phyloP scores from a whole-genome alignment of 2,888 invertebrate genomes.

The Agrotis clavis region DNA sequence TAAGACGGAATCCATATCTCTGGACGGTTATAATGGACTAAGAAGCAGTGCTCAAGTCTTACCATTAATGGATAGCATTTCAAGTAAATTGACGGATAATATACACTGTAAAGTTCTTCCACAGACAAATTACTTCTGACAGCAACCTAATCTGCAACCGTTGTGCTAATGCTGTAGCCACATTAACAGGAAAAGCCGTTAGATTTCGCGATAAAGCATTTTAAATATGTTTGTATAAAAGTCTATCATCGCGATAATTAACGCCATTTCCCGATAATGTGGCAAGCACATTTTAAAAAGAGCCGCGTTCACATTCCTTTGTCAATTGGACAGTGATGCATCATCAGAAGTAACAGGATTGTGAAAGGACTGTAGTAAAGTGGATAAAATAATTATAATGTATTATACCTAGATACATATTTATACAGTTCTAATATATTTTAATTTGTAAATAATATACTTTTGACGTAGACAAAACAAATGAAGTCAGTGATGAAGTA shows the following conservation, averaged over 20 bases:
- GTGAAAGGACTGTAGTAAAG: slow-evolving; percentile 14
- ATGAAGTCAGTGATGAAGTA: background rate
- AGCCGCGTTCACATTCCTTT: too few species aligned
- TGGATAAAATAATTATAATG: background rate
- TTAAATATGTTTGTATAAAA: too few species aligned
- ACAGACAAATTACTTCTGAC: too few species aligned
- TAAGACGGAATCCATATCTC: slow-evolving; percentile 80
- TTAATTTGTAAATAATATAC: slow-evolving; percentile 38
- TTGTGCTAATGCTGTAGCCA: too few species aligned
- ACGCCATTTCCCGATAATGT: too few species aligned
- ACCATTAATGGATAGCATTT: slow-evolving; percentile 58
- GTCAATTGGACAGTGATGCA: too few species aligned
- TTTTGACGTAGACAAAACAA: background rate
- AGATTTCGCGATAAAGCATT: too few species aligned
- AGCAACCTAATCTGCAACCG: too few species aligned
- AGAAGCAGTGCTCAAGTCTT: slow-evolving; percentile 75
- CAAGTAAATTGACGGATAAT: slow-evolving; percentile 56
- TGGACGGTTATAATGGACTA: slow-evolving; percentile 84
- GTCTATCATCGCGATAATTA: too few species aligned
- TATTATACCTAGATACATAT: background rate
- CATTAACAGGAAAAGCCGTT: too few species aligned
- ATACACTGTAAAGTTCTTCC: slow-evolving; percentile 12
- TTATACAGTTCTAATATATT: background rate
- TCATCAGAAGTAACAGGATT: too few species aligned
- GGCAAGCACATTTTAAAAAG: too few species aligned